Conservation (phyloP, 1,140 invertebrate species). For the Sinonovacula constricta region DNA sequence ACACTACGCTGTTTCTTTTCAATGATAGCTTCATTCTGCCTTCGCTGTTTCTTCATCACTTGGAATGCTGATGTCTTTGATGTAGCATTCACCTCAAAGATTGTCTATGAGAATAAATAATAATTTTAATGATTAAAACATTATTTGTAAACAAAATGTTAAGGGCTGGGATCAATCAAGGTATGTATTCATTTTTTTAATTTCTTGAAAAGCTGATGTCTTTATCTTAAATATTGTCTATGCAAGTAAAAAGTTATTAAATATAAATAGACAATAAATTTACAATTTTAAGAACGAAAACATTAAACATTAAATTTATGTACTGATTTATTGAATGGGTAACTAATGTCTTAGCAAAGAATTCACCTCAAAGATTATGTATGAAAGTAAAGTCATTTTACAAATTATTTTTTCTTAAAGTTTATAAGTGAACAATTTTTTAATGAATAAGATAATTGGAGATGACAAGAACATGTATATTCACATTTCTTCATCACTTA, state of each 20-base stretch:
- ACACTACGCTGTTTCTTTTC: constrained; percentile 29
- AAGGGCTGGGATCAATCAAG: neutral
- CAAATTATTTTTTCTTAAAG: too few relatives aligned
- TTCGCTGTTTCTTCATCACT: constrained; percentile 82
- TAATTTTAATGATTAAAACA: constrained; percentile 2
- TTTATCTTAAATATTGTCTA: neutral
- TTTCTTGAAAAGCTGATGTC: neutral
- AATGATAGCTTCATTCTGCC: constrained; percentile 70
- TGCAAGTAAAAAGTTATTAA: neutral
- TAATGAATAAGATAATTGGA: too few relatives aligned
- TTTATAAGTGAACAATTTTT: too few relatives aligned
- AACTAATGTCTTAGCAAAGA: too few relatives aligned
- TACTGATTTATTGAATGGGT: too few relatives aligned
- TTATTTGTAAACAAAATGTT: neutral
- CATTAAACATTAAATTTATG: too few relatives aligned
- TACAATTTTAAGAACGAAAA: neutral
- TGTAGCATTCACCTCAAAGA: constrained; percentile 94
- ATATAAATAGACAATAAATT: neutral
- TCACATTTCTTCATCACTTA: too few relatives aligned
- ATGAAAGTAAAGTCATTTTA: too few relatives aligned
- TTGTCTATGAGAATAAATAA: constrained; percentile 86
- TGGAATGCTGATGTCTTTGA: constrained; percentile 83
- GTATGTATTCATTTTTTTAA: too few relatives aligned
- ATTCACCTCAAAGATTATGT: too few relatives aligned
- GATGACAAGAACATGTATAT: too few relatives aligned